A percentile compares a stretch with the other conserved stretches of the same genome.
These are phyloP conservation scores for Callaeas wilsoni DNA, from an alignment of 2,113 vertebrate species.

Conservation along the genomic window DNA sequence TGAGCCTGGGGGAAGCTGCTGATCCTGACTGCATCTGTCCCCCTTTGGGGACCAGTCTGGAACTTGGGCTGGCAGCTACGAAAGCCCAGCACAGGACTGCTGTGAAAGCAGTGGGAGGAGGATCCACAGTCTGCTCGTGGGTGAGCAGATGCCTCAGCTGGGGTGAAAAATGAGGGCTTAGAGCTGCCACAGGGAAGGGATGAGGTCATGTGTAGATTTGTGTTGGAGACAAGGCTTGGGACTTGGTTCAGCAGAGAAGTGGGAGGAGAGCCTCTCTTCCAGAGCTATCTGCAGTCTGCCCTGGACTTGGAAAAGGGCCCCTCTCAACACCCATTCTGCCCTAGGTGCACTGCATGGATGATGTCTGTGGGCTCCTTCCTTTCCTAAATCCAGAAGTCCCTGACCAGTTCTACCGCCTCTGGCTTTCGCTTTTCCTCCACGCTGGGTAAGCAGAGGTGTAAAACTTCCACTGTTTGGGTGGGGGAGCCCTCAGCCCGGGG, in stretches of 20 bases:
- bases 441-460: constrained; percentile 80
- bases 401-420: constrained; percentile 98
- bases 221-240: background rate
- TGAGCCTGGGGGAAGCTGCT: background rate
- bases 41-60: background rate
- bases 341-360: constrained; percentile 98
- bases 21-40: background rate
- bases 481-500: background rate
- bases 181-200: background rate
- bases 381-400: constrained; percentile 97
- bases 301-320: background rate
- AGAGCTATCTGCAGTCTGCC: background rate
- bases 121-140: background rate
- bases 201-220: rapidly evolving
- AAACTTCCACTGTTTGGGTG: background rate
- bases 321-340: background rate
- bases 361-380: constrained; percentile 94
- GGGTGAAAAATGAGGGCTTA: background rate
- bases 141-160: background rate
- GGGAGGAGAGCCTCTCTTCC: background rate
- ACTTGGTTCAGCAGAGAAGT: background rate
- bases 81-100: background rate
- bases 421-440: constrained; percentile 97
- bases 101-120: background rate
- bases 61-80: background rate